phyloP scores from a whole-genome alignment of 2,797 vertebrate species.

The Monodelphis domestica region DNA sequence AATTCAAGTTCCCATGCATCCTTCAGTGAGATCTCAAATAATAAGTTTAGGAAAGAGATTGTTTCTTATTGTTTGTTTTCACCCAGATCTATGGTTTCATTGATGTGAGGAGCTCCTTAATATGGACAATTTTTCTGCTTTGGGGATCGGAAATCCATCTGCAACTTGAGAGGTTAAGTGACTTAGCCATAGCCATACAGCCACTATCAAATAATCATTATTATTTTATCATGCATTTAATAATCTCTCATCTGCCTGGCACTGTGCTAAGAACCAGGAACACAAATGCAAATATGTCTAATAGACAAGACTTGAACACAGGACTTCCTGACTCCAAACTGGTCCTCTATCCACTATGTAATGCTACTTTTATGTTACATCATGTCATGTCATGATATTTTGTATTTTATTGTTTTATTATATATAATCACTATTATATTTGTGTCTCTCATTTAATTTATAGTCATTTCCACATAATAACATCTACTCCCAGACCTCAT shows the following conservation, averaged over 20 bases:
- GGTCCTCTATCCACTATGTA: background rate
- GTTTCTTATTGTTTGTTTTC: too few species aligned
- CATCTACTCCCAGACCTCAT: background rate
- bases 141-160: background rate
- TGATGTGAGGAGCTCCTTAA: background rate
- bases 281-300: background rate
- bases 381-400: background rate
- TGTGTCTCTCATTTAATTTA: background rate
- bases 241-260: background rate
- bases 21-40: too few species aligned
- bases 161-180: background rate
- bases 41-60: too few species aligned
- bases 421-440: background rate
- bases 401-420: background rate
- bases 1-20: too few species aligned
- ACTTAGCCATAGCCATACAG: background rate
- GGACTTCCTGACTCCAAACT: background rate
- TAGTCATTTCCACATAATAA: background rate
- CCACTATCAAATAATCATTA: background rate
- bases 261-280: background rate
- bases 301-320: background rate
- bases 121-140: background rate
- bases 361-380: background rate
- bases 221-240: background rate
- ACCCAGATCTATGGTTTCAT: too few species aligned